Base-by-base conservation (phyloP, 2,113 vertebrate species). In the Odontophorus gujanensis region DNA sequence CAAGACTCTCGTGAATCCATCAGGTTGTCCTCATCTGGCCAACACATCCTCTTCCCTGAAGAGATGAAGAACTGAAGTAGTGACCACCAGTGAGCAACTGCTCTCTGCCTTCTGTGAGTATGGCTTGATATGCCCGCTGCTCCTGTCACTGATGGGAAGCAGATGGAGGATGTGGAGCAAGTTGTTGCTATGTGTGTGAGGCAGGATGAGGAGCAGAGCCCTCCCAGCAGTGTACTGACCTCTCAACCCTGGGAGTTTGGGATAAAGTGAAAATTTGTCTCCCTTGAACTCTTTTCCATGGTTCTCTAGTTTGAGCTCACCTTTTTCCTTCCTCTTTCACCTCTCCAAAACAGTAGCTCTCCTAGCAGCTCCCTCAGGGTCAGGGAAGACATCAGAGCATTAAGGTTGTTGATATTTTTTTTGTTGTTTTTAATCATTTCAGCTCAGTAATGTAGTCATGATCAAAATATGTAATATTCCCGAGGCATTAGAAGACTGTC, bases 381-480 rank as follows among this genome's bases (percentile, higher is more conserved):
- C 73, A 78, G 51, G 65, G 57, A 95, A 36, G 66, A 71, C 59
- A 20, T 51, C 74, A 94, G 48, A 77, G 62, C n/a, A 69, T 67
- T 45, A 36, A 55, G 34, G 66, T 68, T 71, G 43, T 19, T 88
- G 77, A 83, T 88, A 87, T 87, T 68, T 40, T 43, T 15, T 20
- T 30, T 48, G 21, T 51, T 51, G 15, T 53, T 53, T 53, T 58
- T 13, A 55, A 53, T 66, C 4, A n/a, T 34, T 89, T 94, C 62
- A 45, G 5, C 34, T 90, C 51, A 65, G 34, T 65, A 77, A 71
- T 55, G 8, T 83, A 87, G 91, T 94, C 85, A 74, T 28, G 88
- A 82, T 88, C 45, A 79, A 80, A 92, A 77, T 82, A 68, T 57
- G 93, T 91, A 61, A 90, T 92, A 96, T 89, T 91, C 81, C 62